These are phyloP conservation scores for Caenorhabditis angaria DNA, from an alignment of 2,888 invertebrate genomes.

Conservation along the genomic window DNA sequence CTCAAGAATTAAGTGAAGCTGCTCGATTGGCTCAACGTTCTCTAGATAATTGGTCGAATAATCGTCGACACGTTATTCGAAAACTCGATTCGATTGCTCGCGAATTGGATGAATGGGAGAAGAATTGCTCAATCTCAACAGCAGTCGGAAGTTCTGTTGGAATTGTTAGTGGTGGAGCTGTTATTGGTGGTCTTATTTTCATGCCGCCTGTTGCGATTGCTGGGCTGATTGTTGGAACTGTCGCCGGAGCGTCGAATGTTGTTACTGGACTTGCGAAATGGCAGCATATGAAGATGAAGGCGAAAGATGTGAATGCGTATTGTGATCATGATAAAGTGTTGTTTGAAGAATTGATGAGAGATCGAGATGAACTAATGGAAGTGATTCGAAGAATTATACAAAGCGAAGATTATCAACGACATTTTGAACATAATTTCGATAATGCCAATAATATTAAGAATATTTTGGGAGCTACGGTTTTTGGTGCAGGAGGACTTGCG, in stretches of 20 bases:
- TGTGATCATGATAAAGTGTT: conserved; percentile 16
- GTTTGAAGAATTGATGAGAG: conserved; percentile 20
- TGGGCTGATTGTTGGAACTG: conserved; percentile 51
- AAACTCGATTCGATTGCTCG: neutral
- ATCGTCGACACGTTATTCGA: conserved; percentile 16
- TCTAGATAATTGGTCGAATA: conserved; percentile 35
- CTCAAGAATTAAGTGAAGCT: conserved; percentile 22
- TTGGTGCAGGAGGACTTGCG: conserved; percentile 26
- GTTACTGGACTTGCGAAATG: conserved; percentile 44
- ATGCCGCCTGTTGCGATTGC: conserved; percentile 54
- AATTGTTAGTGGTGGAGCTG: conserved; percentile 42
- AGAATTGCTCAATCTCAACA: conserved; percentile 52
- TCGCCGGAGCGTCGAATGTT: conserved; percentile 50
- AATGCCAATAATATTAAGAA: conserved; percentile 20
- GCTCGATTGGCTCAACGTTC: conserved; percentile 17
- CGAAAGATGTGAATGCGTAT: conserved; percentile 10
- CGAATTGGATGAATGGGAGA: conserved; percentile 47
- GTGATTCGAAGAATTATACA: conserved; percentile 11
- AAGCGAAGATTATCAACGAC: conserved; percentile 22
- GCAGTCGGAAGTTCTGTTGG: conserved; percentile 52
- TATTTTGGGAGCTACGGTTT: conserved; percentile 17
- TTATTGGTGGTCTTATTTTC: conserved; percentile 53
- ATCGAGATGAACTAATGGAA: conserved; percentile 29
- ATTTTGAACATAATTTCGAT: conserved; percentile 22
- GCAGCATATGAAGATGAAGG: neutral